Base-by-base conservation (phyloP, 2,888 invertebrate species). In the Ormyrus labotus region DNA sequence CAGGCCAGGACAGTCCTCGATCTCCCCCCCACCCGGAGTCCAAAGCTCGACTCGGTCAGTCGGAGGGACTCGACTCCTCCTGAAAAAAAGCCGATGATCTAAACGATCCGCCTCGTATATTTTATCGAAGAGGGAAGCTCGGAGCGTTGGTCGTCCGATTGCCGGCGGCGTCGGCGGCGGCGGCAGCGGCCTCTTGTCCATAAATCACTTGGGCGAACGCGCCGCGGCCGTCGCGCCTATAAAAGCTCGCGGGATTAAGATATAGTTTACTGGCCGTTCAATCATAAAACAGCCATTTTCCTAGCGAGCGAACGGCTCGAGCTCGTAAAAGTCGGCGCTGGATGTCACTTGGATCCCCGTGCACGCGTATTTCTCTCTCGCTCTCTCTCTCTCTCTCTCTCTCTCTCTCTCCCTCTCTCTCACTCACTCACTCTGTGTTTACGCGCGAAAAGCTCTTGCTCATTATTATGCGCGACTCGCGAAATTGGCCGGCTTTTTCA, bases 261-360 rank as follows among this genome's bases (percentile, higher is more conserved):
- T 79, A 68, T 64, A 76, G 71, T 75, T 76, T 76, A 69, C 51
- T 51, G 48, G 78, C 53, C 58, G 55, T 73, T 67, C 70, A 78
- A 82, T 81, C 76, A 82, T 83, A 82, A 82, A 83, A 80, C 67
- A 63, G 50, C 68, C 69, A 67, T 74, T 79, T 78, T 69, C 64
- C 78, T 60, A 53, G 55, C 11, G 34, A 4, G 34, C 57, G 53
- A 71, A 63, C 13, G 75, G 70, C 11, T 34, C 8, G 63, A 55
- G 34, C 75, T 74, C 74, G 75, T 81, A 81, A 81, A 81, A 77
- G 69, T 51, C 47, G 13, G 8, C 50, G 64, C 47, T 63, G 53
- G 64, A 19, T 70, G 72, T 47, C 61, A 51, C 57, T 63, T 34
- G 34, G 34, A 34, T 34, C 0, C 9, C 8, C n/a, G 10, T 47